Evolutionary conservation across 2,888 invertebrate species (phyloP), one percentile per base, ranked within the genome.

Genomic region (Drosophila gaucha): DNA sequence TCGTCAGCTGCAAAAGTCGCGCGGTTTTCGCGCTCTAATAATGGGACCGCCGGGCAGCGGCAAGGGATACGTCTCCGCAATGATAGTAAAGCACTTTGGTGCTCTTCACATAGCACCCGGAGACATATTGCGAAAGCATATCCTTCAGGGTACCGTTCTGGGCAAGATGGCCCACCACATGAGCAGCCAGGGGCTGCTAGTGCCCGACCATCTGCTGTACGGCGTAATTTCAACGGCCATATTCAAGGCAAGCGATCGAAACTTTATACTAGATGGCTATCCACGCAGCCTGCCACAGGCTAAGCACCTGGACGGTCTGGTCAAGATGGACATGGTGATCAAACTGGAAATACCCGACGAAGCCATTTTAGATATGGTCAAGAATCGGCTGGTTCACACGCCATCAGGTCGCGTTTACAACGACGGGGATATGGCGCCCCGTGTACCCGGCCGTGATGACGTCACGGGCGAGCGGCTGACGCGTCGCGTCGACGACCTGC

Each of bases 31-130:
- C 9, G 64, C 62, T 0, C 9, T 78, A 0, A 68, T 78, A 8
- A 59, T 78, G 58, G 79, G 76, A 1, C 71, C 78, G 3, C 74
- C 78, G 0, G 78, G 76, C 18, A 44, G 74, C 8, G 79, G 79
- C 10, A 76, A 71, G 33, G 68, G 70, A 0, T 64, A 51, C 35
- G 35, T 78, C 0, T 59, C 74, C 4, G 33, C 49, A 1, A 58
- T 36, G 41, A 66, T 78, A 6, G 47, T 54, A 0, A 2, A 51
- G 6, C 44, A 43, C 3, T 78, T 59, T 24, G 46, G 57, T 2
- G 73, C 67, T 2, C 16, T 51, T 3, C 76, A 73, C 6, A 74
- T 78, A 1, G 41, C 70, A 0, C 41, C 66, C 1, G 78, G 78
- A 1, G 64, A 76, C 9, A 78, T 78, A 20, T n/a, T 78, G 20